Evolutionary conservation across 2,888 invertebrate species (phyloP).

Genomic region (Neelides folsomi): DNA sequence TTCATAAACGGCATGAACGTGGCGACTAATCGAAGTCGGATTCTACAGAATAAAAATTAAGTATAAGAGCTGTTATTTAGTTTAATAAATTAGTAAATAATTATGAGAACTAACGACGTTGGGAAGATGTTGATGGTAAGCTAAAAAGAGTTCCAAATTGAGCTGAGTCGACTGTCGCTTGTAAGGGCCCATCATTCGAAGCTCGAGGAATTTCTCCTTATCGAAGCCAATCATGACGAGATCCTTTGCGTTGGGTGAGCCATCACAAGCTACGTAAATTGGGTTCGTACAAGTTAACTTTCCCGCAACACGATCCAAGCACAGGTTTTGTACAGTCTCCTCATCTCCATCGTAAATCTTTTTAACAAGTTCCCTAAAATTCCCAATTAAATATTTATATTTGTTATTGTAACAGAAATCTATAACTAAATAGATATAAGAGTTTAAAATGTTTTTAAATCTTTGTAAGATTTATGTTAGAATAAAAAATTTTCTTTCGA

Average conservation of each 20-base stretch:
- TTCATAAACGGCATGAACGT: conserved; percentile 31
- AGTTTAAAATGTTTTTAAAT: background rate
- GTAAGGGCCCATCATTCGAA: conserved; percentile 23
- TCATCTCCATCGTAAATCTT: conserved; percentile 18
- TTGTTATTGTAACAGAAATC: background rate
- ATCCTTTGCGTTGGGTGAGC: conserved; percentile 11
- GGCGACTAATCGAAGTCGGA: conserved; percentile 8
- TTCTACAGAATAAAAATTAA: background rate
- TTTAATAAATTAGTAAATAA: too few species aligned
- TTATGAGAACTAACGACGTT: conserved; percentile 13
- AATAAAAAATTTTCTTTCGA: too few species aligned
- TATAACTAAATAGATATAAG: background rate
- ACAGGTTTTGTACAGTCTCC: conserved; percentile 10
- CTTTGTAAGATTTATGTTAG: too few species aligned
- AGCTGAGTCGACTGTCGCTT: conserved; percentile 13
- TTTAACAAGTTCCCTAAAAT: conserved; percentile 12
- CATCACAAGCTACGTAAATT: conserved; percentile 20
- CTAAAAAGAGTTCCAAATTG: conserved; percentile 15
- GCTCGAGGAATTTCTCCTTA: conserved; percentile 13
- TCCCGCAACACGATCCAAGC: conserved; percentile 13
- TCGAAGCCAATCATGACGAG: conserved; percentile 21
- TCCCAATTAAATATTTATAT: background rate
- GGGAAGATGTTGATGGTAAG: conserved; percentile 18
- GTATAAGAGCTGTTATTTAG: too few species aligned
- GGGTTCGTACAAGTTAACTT: conserved; percentile 11